phyloP scores from a whole-genome alignment of 2,113 vertebrate genomes.

The Setophaga kirtlandii region DNA sequence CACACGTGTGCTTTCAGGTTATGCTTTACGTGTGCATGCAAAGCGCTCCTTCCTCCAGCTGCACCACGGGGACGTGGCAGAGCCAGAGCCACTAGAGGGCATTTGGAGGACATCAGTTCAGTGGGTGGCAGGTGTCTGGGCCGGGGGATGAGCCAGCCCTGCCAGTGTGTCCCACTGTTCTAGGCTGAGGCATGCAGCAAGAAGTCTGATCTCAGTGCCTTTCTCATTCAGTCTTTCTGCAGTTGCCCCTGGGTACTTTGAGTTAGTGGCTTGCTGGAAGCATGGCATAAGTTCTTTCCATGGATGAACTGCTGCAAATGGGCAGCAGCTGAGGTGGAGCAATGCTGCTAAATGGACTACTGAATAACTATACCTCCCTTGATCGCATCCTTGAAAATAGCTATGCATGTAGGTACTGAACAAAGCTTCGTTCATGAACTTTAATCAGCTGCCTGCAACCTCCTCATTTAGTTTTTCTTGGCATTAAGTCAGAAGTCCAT shows the following conservation, averaged over 20 bases:
- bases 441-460: not conserved
- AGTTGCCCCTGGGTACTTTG: not conserved
- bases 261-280: not conserved
- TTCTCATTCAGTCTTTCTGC: not conserved
- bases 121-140: not conserved
- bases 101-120: slow-evolving; percentile 68
- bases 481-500: not conserved
- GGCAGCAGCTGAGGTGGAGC: not conserved
- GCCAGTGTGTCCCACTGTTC: not conserved
- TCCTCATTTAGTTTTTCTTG: not conserved
- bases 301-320: not conserved
- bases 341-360: not conserved
- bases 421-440: not conserved
- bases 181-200: not conserved
- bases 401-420: not conserved
- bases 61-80: not conserved
- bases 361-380: not conserved
- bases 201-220: not conserved
- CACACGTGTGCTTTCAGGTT: not conserved
- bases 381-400: not conserved
- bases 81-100: slow-evolving; percentile 73
- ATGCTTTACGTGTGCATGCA: not conserved
- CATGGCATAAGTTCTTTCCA: not conserved
- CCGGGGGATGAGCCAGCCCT: not conserved
- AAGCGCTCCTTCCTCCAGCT: not conserved